These are phyloP conservation scores for Vulpes vulpes DNA, from an alignment of 2,113 vertebrate species.

Conservation along the genomic window DNA sequence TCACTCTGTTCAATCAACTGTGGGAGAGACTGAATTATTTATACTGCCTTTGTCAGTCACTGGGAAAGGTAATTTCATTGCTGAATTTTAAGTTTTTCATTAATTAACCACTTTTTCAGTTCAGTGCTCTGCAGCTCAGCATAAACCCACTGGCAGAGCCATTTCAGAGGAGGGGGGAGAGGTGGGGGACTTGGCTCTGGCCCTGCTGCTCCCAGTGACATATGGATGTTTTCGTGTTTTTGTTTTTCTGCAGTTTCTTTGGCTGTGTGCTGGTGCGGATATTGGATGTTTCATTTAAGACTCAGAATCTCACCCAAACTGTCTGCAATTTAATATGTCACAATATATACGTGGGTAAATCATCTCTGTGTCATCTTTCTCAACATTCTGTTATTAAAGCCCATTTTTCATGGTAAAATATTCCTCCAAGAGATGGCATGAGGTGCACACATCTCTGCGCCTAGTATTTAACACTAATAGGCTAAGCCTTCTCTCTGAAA, in stretches of 20 bases:
- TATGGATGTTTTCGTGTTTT: slow-evolving; percentile 77
- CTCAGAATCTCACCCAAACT: slow-evolving; percentile 68
- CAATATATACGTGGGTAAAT: slow-evolving; percentile 78
- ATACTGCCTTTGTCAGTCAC: slow-evolving; percentile 84
- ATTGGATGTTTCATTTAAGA: slow-evolving; percentile 78
- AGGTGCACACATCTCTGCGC: slow-evolving; percentile 38
- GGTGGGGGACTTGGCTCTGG: slow-evolving; percentile 67
- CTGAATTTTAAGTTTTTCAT: slow-evolving; percentile 89
- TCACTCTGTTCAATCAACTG: slow-evolving; percentile 84
- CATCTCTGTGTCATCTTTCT: slow-evolving; percentile 80
- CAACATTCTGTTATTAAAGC: slow-evolving; percentile 80
- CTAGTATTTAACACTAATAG: slow-evolving; percentile 49
- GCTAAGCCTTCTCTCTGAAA: slow-evolving; percentile 63
- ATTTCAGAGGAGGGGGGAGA: slow-evolving; percentile 71
- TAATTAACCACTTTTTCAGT: slow-evolving; percentile 88
- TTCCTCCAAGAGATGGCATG: slow-evolving; percentile 70
- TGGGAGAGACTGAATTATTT: slow-evolving; percentile 86
- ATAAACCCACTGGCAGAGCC: slow-evolving; percentile 70
- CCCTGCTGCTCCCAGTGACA: slow-evolving; percentile 62
- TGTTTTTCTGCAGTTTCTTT: slow-evolving; percentile 64
- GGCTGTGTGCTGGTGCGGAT: slow-evolving; percentile 66
- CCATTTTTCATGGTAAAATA: slow-evolving; percentile 82
- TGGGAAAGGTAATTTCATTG: slow-evolving; percentile 86
- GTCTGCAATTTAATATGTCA: slow-evolving; percentile 79
- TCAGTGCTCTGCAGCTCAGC: slow-evolving; percentile 84